Percentiles rank a stretch among this genome's conserved stretches.
These are phyloP conservation scores for Lateolabrax maculatus DNA, from an alignment of 2,797 vertebrate genomes.

Conservation along the genomic window DNA sequence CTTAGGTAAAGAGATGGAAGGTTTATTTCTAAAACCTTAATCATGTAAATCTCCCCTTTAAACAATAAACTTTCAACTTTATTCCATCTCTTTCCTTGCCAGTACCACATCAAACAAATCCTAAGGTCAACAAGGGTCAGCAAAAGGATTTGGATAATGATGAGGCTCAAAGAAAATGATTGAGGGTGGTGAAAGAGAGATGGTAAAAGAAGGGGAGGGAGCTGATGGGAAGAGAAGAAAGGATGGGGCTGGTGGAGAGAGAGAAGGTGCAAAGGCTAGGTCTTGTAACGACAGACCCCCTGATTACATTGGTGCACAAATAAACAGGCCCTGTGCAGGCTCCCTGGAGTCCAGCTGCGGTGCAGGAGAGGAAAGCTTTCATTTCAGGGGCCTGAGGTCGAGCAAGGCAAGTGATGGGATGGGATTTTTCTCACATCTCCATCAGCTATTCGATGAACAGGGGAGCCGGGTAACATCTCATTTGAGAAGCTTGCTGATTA, in stretches of 20 bases:
- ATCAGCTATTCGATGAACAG: conserved; percentile 65
- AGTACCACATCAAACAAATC: conserved; percentile 81
- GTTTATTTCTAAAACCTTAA: conserved; percentile 75
- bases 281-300: conserved; percentile 68
- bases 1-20: conserved; percentile 68
- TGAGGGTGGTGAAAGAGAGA: conserved; percentile 68
- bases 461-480: conserved; percentile 44
- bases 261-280: conserved; percentile 80
- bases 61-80: conserved; percentile 78
- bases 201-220: conserved; percentile 61
- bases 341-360: conserved; percentile 79
- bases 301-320: conserved; percentile 83
- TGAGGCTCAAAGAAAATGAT: conserved; percentile 73
- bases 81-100: conserved; percentile 69
- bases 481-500: conserved; percentile 65
- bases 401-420: conserved; percentile 63
- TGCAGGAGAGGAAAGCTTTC: conserved; percentile 79
- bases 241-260: conserved; percentile 56
- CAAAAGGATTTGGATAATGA: conserved; percentile 80
- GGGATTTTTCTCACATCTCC: conserved; percentile 71
- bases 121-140: conserved; percentile 78
- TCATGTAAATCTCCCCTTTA: conserved; percentile 79
- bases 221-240: conserved; percentile 66
- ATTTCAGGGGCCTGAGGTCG: conserved; percentile 76
- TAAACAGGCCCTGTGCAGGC: conserved; percentile 80